Base-by-base conservation (phyloP, 2,888 invertebrate genomes). In the Siphlonurus alternatus region DNA sequence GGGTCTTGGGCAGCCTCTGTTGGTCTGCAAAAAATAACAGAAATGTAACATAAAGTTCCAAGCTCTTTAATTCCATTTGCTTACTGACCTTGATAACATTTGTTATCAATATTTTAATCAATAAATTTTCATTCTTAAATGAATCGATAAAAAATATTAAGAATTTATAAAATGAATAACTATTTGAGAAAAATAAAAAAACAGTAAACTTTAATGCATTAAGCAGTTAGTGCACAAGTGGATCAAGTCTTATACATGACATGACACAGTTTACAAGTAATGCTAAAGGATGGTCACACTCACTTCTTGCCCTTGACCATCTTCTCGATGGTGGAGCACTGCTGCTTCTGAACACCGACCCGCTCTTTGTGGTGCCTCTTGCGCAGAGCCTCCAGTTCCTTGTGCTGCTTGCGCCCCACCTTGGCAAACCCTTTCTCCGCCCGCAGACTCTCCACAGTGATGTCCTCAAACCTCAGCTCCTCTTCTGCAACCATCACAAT, bases 301-400 rank as follows among this genome's bases (percentile, higher is more conserved):
- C 74, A 92, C 90, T 90, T 92, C 78, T 94, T 95, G 63, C 93
- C 93, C 76, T 95, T 94, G 69, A 94, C 88, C 70, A 94, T 81
- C 75, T 95, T 95, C 75, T 97, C 97, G 60, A 97, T 87, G 25
- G 93, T 87, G 1, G 86, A 78, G 75, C 94, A 94, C 75, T 97
- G 94, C 18, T 86, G 82, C 75, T 94, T 96, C 77, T 98, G 97
- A 74, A 98, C 83, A 25, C 86, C 77, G 72, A 88, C 80, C 74
- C 93, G 87, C 76, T 98, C 97, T 74, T 99, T 99, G 69, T 88
- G 83, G 72, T 98, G 97, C 64, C 89, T 87, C 74, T 96, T 97
- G 74, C 88, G 88, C 77, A 97, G 78, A 2, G 90, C 81, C 65
- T 98, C 98, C 67, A 93, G 75, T 71, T 99, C 98, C 73, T 99